Percentiles rank a stretch among this genome's conserved stretches.
Evolutionary conservation across 2,888 invertebrate species (phyloP).

Genomic region (Chironomus riparius): DNA sequence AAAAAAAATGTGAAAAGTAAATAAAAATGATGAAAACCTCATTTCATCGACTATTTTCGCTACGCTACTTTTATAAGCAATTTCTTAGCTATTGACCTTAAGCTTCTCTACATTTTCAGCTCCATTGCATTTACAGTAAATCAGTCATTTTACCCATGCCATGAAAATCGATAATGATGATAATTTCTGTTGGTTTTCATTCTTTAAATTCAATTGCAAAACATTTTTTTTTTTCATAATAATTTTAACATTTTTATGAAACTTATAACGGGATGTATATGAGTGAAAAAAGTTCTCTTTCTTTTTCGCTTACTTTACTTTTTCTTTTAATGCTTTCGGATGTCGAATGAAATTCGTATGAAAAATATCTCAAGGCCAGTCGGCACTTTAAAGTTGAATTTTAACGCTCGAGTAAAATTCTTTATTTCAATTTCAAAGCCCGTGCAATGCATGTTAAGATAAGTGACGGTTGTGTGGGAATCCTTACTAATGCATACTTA

Average conservation of each 20-base stretch:
- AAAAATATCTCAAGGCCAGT: conserved; percentile 20
- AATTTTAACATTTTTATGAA: background rate
- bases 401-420: background rate
- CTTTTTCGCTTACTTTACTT: background rate
- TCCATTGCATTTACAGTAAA: conserved; percentile 15
- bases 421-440: too few relatives aligned
- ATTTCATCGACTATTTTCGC: background rate
- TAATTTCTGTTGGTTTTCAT: conserved; percentile 8
- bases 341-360: background rate
- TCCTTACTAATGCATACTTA: too few relatives aligned
- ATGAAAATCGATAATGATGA: conserved; percentile 15
- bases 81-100: background rate
- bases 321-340: background rate
- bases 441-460: too few relatives aligned
- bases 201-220: too few relatives aligned
- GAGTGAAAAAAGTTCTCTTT: background rate
- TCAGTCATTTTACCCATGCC: conserved; percentile 11
- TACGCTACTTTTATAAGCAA: background rate
- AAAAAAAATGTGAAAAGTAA: too few relatives aligned
- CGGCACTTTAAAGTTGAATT: conserved; percentile 13
- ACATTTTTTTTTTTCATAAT: background rate
- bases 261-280: conserved; percentile 9
- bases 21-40: background rate
- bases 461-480: too few relatives aligned
- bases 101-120: background rate